Evolutionary conservation across 2,113 vertebrate genomes (phyloP), one percentile per base, ranked within the genome.

Genomic region (Seriola quinqueradiata): DNA sequence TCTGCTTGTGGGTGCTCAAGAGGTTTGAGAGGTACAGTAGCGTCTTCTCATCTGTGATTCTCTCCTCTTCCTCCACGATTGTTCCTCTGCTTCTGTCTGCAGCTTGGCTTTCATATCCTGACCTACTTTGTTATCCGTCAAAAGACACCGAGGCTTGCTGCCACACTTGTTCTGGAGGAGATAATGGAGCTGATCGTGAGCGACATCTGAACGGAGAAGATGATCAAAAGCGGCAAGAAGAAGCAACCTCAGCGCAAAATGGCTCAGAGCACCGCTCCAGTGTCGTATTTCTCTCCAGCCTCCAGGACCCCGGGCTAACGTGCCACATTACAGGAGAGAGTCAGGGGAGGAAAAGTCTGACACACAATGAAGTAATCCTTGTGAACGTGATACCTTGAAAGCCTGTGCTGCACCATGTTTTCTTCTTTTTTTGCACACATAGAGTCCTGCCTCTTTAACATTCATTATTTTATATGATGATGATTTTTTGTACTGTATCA

Each of bases 121-220:
- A 92, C 86, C 92, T 82, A 93, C 79, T 93, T 92, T 44, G 54
- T 50, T 77, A 77, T 81, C 74, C 25, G 55, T 73, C 74, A 63
- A 71, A 86, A 84, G 84, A 81, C 87, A 64, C 74, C 44, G 54
- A 80, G 64, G 77, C 79, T 28, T 57, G 70, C 68, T 17, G 50
- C 68, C 16, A 65, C 75, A 68, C 80, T 81, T 74, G 82, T 84
- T 75, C 75, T 46, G 48, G 9, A 19, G 17, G 52, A 70, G 80
- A 85, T 77, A 84, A 82, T 42, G 72, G 74, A 70, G 82, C 89
- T 60, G 32, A 75, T 67, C 60, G n/a, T 28, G 68, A 78, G 70
- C 5, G 28, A 66, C 9, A 74, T 74, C 74, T 75, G 23, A 74
- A 48, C 13, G 13, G 32, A 57, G 77, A 17, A 50, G 81, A 73